Evolutionary conservation across 1,140 invertebrate genomes (phyloP), one percentile per base, ranked within the genome.

Genomic region (Caenorhabditis inopinata): DNA sequence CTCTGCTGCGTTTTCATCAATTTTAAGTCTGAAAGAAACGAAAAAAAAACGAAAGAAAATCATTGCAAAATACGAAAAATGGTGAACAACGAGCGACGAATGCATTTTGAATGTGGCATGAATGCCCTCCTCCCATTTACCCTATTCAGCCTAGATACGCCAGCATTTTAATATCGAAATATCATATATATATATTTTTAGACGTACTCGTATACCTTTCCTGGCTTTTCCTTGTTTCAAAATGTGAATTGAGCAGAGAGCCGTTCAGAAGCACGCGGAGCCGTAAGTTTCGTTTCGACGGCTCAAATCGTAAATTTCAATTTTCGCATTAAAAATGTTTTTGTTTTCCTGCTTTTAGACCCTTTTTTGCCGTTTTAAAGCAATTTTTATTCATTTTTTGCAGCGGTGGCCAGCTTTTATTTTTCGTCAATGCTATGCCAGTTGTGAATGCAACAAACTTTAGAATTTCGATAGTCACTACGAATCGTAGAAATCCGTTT

Each of bases 51-150:
- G 23, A 53, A 53, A 25, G 27, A 25, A 53, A 53, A 53, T 27
- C 49, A 53, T 53, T 53, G 49, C 23, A 53, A 53, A 53, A 58
- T 16, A 21, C 18, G 53, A n/a, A n/a, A 25, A 23, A 58, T 9
- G 38, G 38, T 29, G 27, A 27, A 38, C 29, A 68, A 42, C 58
- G 27, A 27, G 23, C 29, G 38, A 42, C 58, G 58, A 68, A 68
- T 68, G 58, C 58, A 68, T 68, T 68, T 68, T 18, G n/a, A 68
- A 68, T 38, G n/a, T n/a, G 58, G 35, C 21, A 38, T 68, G 32
- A 68, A 68, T 68, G 58, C 23, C 14, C 16, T 68, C 58, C 58
- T 38, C 32, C n/a, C n/a, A 9, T 42, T 18, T 25, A 6, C 32
- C 6, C 12, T 25, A 53, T 27, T 25, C 7, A 53, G 21, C 27